Evolutionary conservation across 2,888 invertebrate genomes (phyloP).

Genomic region (Conops quadrifasciatus): DNA sequence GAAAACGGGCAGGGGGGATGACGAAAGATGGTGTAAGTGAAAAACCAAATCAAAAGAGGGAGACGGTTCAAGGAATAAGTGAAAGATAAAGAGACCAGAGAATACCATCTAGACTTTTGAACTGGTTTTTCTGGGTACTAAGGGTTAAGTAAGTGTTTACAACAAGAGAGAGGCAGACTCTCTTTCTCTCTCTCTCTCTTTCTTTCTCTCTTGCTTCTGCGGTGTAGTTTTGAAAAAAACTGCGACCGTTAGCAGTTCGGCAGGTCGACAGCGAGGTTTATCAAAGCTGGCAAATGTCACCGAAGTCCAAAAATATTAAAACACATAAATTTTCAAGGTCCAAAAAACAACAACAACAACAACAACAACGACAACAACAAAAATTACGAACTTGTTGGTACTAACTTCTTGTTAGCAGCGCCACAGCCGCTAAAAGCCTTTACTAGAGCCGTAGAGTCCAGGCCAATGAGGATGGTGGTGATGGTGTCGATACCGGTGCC

Average conservation of each 20-base stretch:
- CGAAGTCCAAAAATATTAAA: slow-evolving; percentile 33
- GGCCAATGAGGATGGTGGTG: slow-evolving; percentile 13
- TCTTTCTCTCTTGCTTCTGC: background rate
- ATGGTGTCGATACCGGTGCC: background rate
- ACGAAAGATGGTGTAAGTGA: background rate
- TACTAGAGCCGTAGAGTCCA: no score
- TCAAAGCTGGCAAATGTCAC: slow-evolving; percentile 25
- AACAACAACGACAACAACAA: background rate
- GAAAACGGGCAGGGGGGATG: background rate
- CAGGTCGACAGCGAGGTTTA: background rate
- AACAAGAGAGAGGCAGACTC: background rate
- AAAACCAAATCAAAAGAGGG: background rate
- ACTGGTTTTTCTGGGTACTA: background rate
- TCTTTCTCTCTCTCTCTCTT: background rate
- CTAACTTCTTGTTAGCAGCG: slow-evolving; percentile 16
- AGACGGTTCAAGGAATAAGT: background rate
- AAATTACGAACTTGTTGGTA: slow-evolving; percentile 27
- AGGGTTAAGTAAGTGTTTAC: background rate
- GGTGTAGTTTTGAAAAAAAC: background rate
- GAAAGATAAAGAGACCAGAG: background rate
- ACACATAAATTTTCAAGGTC: slow-evolving; percentile 29
- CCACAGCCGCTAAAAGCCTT: no score
- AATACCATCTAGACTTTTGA: background rate
- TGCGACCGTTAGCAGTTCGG: background rate
- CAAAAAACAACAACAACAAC: background rate